Evolutionary conservation across 92 coral and sea anemone genomes (phyloP), one percentile per base, ranked within the genome.

Genomic region (Blastomussa wellsi): DNA sequence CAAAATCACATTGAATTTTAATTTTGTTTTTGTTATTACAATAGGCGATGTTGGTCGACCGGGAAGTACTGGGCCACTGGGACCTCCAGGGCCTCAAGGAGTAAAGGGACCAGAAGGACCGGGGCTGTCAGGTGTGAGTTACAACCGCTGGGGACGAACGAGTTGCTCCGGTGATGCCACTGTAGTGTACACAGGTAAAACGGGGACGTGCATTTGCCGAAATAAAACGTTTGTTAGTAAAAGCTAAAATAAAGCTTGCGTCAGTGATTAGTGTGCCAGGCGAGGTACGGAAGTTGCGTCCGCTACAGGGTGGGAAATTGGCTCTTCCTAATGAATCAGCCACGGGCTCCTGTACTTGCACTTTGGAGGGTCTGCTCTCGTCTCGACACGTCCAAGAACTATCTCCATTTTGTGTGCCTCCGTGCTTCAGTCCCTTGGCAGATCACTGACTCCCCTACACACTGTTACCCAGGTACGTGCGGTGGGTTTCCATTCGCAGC

Each of bases 141-240:
- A 92, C 72, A 82, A 87, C 84, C 88, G 89, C 66, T 92, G 95
- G 95, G 93, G 95, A 38, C 86, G 88, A 62, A 92, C 86, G 15
- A 74, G 77, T 20, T 88, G 96, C 53, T 83, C 90, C 11, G 64
- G 84, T 13, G 84, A 78, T 20, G 77, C 82, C 0, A 38, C 42
- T 36, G 74, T 90, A 22, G 81, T 92, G 36, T 92, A 90, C 85
- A 81, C 55, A 31, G 95, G 95, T 92, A 86, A 74, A 86, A 49
- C 38, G 51, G 8, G 33, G 35, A 57, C 22, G 13, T 0, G 1
- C 28, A 26, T 60, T 32, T 26, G 13, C 15, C 11, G 15, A 62
- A 62, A 28, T 62, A 26, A 26, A 12, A 62, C 0, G 1, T 5
- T 8, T 0, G 3, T 24, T 12, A 24, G 2, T 6, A 59, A 59